Conservation (phyloP, 2,113 vertebrate genomes). For the Sminthopsis crassicaudata region DNA sequence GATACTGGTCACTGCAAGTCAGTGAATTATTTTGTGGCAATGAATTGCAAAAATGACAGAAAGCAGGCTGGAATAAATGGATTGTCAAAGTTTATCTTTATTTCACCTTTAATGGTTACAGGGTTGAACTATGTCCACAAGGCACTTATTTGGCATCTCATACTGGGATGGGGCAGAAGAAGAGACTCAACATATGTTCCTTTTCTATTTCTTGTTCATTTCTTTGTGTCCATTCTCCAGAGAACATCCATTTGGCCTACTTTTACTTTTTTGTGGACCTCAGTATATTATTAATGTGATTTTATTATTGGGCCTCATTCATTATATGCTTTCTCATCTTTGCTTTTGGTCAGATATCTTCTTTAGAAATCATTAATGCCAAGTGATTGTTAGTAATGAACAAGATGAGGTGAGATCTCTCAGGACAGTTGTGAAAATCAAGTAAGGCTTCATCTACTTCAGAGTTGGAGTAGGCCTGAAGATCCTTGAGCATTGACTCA, state of each 20-base stretch:
- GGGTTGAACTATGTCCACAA: background rate
- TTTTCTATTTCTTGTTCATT: background rate
- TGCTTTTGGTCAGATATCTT: background rate
- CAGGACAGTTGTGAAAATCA: too few relatives aligned
- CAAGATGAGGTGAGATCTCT: too few relatives aligned
- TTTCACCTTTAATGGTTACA: conserved; percentile 36
- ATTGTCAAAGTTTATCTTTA: background rate
- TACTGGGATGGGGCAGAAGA: background rate
- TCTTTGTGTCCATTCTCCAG: background rate
- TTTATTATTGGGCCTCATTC: background rate
- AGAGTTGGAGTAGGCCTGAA: too few relatives aligned
- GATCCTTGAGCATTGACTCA: too few relatives aligned
- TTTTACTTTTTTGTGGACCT: background rate
- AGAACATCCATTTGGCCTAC: background rate
- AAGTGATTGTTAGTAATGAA: background rate
- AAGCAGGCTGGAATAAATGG: conserved; percentile 26
- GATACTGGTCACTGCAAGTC: conserved; percentile 38
- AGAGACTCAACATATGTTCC: background rate
- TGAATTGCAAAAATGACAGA: conserved; percentile 6
- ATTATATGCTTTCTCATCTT: background rate
- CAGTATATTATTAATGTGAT: background rate
- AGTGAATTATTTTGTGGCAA: background rate
- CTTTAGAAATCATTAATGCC: background rate
- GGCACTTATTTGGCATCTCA: background rate
- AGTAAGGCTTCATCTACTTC: too few relatives aligned